Conservation (phyloP, 2,113 vertebrate species). For the Eudyptes chrysolophus region DNA sequence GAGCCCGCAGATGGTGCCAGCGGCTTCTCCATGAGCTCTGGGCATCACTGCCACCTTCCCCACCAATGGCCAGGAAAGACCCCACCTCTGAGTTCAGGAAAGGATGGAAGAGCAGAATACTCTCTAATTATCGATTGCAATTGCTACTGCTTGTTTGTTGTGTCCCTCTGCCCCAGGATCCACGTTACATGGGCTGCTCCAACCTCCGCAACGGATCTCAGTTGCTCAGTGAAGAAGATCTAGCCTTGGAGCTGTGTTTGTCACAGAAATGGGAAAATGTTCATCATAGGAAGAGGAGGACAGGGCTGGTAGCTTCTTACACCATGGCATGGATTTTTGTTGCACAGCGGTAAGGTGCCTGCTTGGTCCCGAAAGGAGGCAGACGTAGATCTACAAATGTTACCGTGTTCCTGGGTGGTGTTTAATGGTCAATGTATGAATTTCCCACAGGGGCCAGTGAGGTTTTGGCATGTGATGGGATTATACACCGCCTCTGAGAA, state of each 20-base stretch:
- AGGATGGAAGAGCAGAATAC: neutral
- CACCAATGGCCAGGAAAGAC: neutral
- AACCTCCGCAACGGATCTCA: neutral
- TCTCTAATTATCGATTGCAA: neutral
- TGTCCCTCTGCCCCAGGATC: neutral
- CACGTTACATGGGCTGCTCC: neutral
- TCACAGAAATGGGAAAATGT: neutral
- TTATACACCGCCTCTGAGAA: neutral
- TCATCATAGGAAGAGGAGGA: neutral
- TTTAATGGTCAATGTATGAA: accelerated
- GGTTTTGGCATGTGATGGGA: neutral
- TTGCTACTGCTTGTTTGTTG: neutral
- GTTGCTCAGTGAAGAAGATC: neutral
- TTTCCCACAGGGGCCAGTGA: neutral
- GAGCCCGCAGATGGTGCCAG: neutral
- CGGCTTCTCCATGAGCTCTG: accelerated
- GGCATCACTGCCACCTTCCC: neutral
- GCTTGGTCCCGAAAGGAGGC: neutral
- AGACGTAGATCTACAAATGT: neutral
- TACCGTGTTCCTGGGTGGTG: neutral
- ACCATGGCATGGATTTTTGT: neutral
- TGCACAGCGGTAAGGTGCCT: neutral
- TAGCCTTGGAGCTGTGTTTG: neutral
- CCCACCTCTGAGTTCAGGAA: neutral
- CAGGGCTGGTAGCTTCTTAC: neutral